These are phyloP conservation scores for Myotis yumanensis DNA, from an alignment of 2,113 vertebrate species.

Conservation along the genomic window DNA sequence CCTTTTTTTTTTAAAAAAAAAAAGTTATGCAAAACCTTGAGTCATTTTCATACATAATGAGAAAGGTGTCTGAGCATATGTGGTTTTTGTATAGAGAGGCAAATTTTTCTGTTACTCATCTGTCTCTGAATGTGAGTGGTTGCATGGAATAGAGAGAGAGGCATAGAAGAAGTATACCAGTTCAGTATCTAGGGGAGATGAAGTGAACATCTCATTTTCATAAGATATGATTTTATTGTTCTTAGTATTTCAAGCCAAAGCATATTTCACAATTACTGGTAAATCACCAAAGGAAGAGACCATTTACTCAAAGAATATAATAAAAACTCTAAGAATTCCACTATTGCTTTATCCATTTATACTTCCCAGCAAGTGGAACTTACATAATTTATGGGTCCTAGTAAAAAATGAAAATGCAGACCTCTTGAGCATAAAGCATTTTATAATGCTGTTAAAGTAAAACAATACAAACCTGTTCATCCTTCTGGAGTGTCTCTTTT, in stretches of 20 bases:
- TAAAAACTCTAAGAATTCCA: background rate
- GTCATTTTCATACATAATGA: background rate
- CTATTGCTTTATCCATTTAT: background rate
- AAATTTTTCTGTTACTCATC: background rate
- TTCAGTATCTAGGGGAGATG: background rate
- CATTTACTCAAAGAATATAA: background rate
- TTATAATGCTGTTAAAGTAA: background rate
- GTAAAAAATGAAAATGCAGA: background rate
- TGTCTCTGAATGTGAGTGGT: background rate
- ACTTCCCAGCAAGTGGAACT: background rate
- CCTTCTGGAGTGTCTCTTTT: background rate
- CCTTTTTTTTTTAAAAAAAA: background rate
- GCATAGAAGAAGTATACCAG: background rate
- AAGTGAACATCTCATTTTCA: background rate
- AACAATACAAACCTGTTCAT: background rate
- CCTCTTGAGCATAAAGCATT: background rate
- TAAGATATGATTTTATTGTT: background rate
- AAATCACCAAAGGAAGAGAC: background rate
- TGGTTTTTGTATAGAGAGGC: background rate
- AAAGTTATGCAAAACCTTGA: conserved; percentile 3
- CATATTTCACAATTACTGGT: background rate
- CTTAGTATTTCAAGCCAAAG: background rate
- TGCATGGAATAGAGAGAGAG: background rate
- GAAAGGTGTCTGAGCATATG: background rate
- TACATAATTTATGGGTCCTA: background rate